Base-by-base conservation (phyloP, 1,140 invertebrate genomes). In the Helicoverpa zea region DNA sequence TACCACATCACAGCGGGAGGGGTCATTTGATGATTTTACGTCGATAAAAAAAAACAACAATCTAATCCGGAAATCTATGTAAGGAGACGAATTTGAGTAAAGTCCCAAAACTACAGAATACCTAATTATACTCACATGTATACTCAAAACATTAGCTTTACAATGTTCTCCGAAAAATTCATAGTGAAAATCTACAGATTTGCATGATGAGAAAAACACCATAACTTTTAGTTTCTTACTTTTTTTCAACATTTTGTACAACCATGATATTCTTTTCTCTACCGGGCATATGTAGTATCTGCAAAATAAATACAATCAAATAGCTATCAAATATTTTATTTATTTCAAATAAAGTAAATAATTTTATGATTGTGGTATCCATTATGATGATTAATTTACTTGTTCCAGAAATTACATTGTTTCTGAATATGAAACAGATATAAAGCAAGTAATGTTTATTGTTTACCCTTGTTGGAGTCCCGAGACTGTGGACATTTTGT, bases 171-270 rank as follows among this genome's bases (percentile, higher is more conserved):
- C 93, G 73, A 94, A 94, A 13, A 98, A 95, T 87, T 98, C 98
- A 90, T 97, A 95, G 91, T 98, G 97, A 93, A 96, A 98, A 92
- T 98, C 98, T 16, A 98, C 98, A 47, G 97, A 97, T 94, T 97
- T 96, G 93, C 98, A 98, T 0, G 97, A 97, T 78, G 97, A 98
- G 89, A 98, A 97, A 91, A 98, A 98, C 0, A 98, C 97, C 97
- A 98, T 98, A 0, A 98, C 95, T 94, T 98, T 98, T 88, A 97
- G 96, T 88, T 97, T 97, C 64, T 96, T 94, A 74, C 87, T 88
- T 81, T 97, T 98, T 92, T 97, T 98, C n/a, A 98, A 92, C 92
- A 98, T 98, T 79, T 98, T 98, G 86, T 98, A 98, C 14, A 98
- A 92, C 83, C 98, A 95, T 4, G 97, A 92, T 85, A 98, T 97